Evolutionary conservation across 1,140 invertebrate species (phyloP), one percentile per base, ranked within the genome.

Genomic region (Luehdorfia chinensis): DNA sequence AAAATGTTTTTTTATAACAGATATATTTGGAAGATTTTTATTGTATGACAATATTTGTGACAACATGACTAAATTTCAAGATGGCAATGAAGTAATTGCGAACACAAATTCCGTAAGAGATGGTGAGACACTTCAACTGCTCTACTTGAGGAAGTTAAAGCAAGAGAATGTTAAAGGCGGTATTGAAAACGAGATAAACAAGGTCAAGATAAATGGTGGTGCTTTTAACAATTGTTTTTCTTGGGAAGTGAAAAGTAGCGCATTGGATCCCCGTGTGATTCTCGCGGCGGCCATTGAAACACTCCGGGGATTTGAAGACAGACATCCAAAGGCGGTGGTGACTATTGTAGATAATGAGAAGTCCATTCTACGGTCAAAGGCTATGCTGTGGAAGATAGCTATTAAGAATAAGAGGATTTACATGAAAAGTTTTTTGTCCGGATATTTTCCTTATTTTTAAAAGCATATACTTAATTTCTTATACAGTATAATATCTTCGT

Each of bases 1-100:
- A n/a, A n/a, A n/a, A n/a, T n/a, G n/a, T n/a, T n/a, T n/a, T 55
- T 60, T 34, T 34, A 15, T 55, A 39, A 52, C 66, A 69, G 69
- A 65, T 60, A 7, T 53, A n/a, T 48, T 60, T n/a, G 52, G 56
- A 8, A 50, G 50, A 7, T 23, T 34, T 1, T 1, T 52, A 21
- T 13, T 59, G 2, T 64, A 55, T 39, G 55, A 64, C 15, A 55
- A 45, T 12, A 16, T 30, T 12, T 66, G 59, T 50, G 43, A 33
- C 15, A 28, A 48, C 9, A 25, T 12, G 3, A 39, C 47, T 8
- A 12, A 31, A 7, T 8, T n/a, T n/a, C 11, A 15, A 12, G 5
- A 28, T 12, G 11, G n/a, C 4, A 12, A 30, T 1, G 37, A 32
- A 7, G 15, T 11, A 18, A 41, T 52, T 13, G 8, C 34, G 2